Evolutionary conservation across 2,113 vertebrate genomes (phyloP).

Genomic region (Hippolais icterina): DNA sequence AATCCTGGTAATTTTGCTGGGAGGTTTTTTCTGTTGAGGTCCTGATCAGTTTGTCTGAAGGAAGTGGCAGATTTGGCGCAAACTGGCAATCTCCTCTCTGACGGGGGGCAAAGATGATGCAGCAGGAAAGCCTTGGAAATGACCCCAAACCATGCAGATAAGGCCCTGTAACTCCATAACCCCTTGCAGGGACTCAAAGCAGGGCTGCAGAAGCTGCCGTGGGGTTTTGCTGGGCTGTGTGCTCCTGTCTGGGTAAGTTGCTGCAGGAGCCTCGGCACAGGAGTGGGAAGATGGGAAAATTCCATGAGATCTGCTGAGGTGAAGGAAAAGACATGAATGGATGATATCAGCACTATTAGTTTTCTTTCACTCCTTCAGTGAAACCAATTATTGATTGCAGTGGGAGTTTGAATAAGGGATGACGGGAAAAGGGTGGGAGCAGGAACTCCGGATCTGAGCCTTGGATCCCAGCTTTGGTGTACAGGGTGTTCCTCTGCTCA

Average conservation of each 20-base stretch:
- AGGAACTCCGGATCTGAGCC: not conserved
- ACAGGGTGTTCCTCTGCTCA: not conserved
- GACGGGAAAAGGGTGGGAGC: not conserved
- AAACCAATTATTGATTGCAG: not conserved
- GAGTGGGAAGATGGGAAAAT: not conserved
- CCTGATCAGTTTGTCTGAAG: not conserved
- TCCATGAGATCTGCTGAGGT: not conserved
- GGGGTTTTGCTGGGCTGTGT: not conserved
- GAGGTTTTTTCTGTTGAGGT: not conserved
- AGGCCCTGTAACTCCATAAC: accelerated
- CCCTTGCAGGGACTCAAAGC: accelerated
- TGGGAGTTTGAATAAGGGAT: not conserved
- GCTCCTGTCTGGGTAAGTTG: not conserved
- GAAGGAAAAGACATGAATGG: not conserved
- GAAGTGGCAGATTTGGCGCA: not conserved
- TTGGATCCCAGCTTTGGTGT: not conserved
- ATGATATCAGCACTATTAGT: not conserved
- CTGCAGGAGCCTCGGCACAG: not conserved
- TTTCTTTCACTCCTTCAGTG: not conserved
- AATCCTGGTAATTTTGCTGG: not conserved
- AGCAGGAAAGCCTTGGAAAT: not conserved
- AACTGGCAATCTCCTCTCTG: not conserved
- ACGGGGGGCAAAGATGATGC: not conserved
- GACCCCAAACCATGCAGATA: not conserved
- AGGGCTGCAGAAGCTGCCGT: not conserved